A percentile compares a stretch with the other conserved stretches of the same genome.
These are phyloP conservation scores for Anguilla marmorata DNA, from an alignment of 2,797 vertebrate species.

Conservation along the genomic window DNA sequence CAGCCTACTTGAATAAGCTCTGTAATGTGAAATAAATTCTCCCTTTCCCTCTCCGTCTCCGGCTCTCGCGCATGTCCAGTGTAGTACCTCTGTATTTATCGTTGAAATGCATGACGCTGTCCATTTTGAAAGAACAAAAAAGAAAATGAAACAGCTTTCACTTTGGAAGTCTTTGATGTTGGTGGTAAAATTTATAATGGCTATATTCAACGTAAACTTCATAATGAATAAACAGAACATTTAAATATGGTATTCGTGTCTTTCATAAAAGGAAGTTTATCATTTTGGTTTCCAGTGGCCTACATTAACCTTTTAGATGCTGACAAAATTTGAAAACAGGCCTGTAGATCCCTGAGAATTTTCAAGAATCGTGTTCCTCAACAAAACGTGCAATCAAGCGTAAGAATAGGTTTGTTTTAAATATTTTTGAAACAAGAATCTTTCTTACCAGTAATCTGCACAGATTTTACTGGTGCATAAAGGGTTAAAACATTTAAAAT, in stretches of 20 bases:
- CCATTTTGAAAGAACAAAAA: conserved; percentile 60
- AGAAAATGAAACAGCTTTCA: conserved; percentile 61
- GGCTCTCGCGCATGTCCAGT: conserved; percentile 85
- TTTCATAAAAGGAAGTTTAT: conserved; percentile 35
- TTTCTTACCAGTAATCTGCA: background rate
- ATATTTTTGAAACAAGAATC: background rate
- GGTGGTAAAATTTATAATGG: conserved; percentile 60
- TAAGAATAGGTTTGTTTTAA: background rate
- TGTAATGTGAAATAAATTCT: conserved; percentile 86
- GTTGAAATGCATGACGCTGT: conserved; percentile 75
- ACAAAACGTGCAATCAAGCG: conserved; percentile 1
- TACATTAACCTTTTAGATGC: background rate
- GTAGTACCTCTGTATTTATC: conserved; percentile 76
- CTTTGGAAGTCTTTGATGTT: conserved; percentile 73
- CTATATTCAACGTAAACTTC: conserved; percentile 63
- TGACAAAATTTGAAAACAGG: background rate
- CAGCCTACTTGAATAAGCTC: conserved; percentile 91
- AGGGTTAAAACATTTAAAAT: background rate
- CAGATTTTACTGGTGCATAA: background rate
- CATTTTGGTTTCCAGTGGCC: background rate
- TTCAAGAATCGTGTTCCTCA: background rate
- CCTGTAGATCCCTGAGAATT: background rate
- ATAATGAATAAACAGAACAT: conserved; percentile 59
- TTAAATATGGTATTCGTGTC: conserved; percentile 50
- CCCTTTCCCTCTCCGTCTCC: conserved; percentile 23